Evolutionary conservation across 30 jellyfish, hydroid and myxozoan species (phyloP).

Genomic region (Aurelia sp.): DNA sequence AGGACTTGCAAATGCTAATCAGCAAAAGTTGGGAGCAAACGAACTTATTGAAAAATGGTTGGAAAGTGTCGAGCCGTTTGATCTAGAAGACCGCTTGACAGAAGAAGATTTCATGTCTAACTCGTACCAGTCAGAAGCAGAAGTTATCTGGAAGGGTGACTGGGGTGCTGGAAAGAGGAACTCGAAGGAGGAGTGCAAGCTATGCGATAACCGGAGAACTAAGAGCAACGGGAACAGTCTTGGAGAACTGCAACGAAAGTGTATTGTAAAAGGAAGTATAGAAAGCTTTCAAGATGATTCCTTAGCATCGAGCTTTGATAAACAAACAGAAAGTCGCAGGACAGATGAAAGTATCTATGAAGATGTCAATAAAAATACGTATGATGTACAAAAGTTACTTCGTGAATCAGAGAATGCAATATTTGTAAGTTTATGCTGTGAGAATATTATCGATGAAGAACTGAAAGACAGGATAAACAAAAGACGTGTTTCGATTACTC

Average conservation of each 20-base stretch:
- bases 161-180: slow-evolving; percentile 3
- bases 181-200: neutral
- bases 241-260: neutral
- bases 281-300: neutral
- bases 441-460: slow-evolving; percentile 9
- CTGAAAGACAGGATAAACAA: neutral
- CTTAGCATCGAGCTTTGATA: neutral
- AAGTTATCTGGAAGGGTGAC: slow-evolving; percentile 18
- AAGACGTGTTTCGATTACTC: neutral
- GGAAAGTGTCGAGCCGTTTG: neutral
- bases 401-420: slow-evolving; percentile 8
- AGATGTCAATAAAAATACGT: neutral
- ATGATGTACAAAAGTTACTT: slow-evolving; percentile 6
- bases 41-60: slow-evolving; percentile 64
- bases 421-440: slow-evolving; percentile 54
- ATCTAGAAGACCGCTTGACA: neutral
- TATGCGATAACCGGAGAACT: neutral
- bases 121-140: slow-evolving; percentile 6
- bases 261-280: neutral
- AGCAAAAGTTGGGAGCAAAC: slow-evolving; percentile 1
- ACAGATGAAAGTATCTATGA: neutral
- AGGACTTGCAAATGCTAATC: slow-evolving; percentile 2
- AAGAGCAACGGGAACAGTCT: neutral
- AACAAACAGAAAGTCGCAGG: neutral
- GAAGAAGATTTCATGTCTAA: neutral